phyloP scores from a whole-genome alignment of 2,797 vertebrate genomes.

The Crocodylus rhombifer region DNA sequence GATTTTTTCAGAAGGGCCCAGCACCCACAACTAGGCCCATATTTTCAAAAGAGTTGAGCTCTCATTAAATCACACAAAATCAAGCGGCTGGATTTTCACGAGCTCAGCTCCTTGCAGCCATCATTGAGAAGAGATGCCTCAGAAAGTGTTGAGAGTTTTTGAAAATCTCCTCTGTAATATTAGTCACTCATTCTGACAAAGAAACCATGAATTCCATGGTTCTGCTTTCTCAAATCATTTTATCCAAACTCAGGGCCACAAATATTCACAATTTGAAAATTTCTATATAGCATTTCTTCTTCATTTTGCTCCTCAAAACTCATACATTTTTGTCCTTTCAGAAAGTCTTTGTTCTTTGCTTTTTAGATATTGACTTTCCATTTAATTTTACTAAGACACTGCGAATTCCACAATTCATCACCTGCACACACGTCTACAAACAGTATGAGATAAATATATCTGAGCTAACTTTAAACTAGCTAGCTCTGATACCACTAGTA shows the following conservation, averaged over 20 bases:
- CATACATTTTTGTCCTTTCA: not conserved
- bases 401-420: not conserved
- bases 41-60: not conserved
- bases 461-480: no score
- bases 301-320: not conserved
- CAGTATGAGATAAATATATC: no score
- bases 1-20: not conserved
- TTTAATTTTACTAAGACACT: not conserved
- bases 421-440: not conserved
- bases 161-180: not conserved
- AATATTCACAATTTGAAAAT: not conserved
- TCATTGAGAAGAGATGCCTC: not conserved
- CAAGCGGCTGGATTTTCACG: no score
- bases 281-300: not conserved
- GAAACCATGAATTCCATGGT: not conserved
- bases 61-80: no score
- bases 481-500: no score
- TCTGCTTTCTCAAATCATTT: not conserved
- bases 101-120: no score
- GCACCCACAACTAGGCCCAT: not conserved
- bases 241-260: not conserved
- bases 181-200: not conserved
- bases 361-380: not conserved
- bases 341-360: not conserved
- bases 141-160: not conserved